phyloP scores from a whole-genome alignment of 2,113 vertebrate genomes.

The Megaptera novaeangliae region DNA sequence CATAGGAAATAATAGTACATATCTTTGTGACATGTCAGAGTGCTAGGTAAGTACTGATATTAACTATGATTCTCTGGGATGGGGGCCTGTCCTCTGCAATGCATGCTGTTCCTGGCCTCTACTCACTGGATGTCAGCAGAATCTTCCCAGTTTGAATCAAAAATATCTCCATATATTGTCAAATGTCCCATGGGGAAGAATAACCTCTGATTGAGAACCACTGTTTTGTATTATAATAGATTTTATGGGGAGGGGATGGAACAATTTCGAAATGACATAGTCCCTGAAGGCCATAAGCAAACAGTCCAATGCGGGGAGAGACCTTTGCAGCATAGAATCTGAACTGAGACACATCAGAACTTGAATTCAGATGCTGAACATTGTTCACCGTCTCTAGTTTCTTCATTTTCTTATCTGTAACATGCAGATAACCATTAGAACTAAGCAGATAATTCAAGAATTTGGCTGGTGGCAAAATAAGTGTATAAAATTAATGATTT shows the following conservation, averaged over 20 bases:
- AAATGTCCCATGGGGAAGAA: too few species aligned
- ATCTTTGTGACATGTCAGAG: neutral
- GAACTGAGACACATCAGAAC: neutral
- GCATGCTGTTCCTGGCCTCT: rapidly evolving
- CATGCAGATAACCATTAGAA: neutral
- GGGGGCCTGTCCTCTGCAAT: neutral
- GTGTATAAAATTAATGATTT: neutral
- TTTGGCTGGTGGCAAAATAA: neutral
- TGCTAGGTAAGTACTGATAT: neutral
- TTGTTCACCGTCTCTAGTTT: neutral
- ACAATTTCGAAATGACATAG: neutral
- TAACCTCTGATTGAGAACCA: neutral
- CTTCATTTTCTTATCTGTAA: neutral
- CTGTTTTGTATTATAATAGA: neutral
- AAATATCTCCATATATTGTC: neutral
- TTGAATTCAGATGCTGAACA: neutral
- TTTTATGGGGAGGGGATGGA: neutral
- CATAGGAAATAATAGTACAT: neutral
- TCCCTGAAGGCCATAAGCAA: neutral
- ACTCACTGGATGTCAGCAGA: rapidly evolving
- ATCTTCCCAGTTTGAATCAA: too few species aligned
- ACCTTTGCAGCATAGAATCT: neutral
- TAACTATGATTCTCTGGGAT: neutral
- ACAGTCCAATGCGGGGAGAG: rapidly evolving
- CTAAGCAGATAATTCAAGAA: neutral